Evolutionary conservation across 1,140 invertebrate species (phyloP).

Genomic region (Neodiprion fabricii): DNA sequence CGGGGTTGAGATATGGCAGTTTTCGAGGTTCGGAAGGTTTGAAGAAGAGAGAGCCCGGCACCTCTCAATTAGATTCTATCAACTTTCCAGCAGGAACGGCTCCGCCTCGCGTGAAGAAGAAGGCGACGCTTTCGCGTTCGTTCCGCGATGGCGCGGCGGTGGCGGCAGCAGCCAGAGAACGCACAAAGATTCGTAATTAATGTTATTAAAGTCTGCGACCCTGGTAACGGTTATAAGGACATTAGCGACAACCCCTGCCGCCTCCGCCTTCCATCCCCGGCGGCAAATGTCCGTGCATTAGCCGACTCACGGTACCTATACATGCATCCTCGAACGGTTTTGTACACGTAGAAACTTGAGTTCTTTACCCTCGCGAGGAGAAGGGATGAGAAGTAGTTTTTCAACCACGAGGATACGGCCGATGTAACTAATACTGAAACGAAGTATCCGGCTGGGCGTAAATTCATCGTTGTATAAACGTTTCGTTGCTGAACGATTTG

Average conservation of each 20-base stretch:
- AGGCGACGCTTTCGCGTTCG: background rate
- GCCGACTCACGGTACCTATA: background rate
- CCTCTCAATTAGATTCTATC: too few relatives aligned
- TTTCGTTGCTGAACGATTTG: too few relatives aligned
- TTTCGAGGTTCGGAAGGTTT: background rate
- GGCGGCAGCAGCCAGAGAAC: background rate
- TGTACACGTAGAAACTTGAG: background rate
- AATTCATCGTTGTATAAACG: too few relatives aligned
- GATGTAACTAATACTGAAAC: too few relatives aligned
- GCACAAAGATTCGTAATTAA: conserved; percentile 4
- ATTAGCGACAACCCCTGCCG: background rate
- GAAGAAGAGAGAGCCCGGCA: background rate
- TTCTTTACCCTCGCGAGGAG: too few relatives aligned
- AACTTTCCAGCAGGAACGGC: too few relatives aligned
- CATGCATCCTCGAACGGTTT: background rate
- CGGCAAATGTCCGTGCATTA: background rate
- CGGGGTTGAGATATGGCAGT: background rate
- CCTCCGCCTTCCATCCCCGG: background rate
- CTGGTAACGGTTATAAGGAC: background rate
- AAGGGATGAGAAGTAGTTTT: too few relatives aligned
- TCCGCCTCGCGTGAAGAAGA: too few relatives aligned
- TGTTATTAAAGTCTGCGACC: conserved; percentile 7
- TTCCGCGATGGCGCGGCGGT: background rate
- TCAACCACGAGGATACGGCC: too few relatives aligned
- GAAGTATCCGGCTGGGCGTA: too few relatives aligned